Evolutionary conservation across 2,888 invertebrate species (phyloP).

Genomic region (Drosophila robusta): DNA sequence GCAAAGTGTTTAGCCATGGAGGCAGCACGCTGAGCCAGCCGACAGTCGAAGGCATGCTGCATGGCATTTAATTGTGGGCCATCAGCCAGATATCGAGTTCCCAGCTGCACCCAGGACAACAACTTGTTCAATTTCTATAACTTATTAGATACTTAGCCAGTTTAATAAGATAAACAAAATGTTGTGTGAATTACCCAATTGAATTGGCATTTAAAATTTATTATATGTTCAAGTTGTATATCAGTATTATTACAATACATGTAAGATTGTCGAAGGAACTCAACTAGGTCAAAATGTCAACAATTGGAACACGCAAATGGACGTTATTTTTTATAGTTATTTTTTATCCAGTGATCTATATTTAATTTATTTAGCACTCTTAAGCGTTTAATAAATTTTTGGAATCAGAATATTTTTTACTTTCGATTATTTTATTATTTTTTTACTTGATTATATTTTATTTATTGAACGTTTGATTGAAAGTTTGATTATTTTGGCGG

Average conservation of each 20-base stretch:
- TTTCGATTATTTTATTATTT: too few species aligned
- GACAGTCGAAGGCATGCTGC: slow-evolving; percentile 1
- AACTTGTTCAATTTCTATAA: slow-evolving; percentile 28
- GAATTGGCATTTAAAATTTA: slow-evolving; percentile 27
- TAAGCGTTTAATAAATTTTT: too few species aligned
- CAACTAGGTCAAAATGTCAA: background rate
- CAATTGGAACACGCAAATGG: too few species aligned
- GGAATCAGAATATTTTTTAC: too few species aligned
- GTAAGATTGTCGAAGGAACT: too few species aligned
- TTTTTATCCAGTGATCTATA: too few species aligned
- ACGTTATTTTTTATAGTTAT: too few species aligned
- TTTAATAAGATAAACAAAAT: slow-evolving; percentile 21
- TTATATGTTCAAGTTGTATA: background rate
- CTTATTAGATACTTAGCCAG: slow-evolving; percentile 31
- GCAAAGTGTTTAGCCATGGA: slow-evolving; percentile 64
- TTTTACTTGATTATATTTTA: too few species aligned
- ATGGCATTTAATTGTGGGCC: slow-evolving; percentile 50
- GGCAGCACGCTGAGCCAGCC: slow-evolving; percentile 17
- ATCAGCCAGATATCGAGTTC: slow-evolving; percentile 36
- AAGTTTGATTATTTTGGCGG: too few species aligned
- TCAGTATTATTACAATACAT: background rate
- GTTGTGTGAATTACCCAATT: slow-evolving; percentile 11
- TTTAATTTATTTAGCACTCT: too few species aligned
- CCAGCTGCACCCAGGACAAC: slow-evolving; percentile 42
- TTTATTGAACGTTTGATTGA: too few species aligned